Percentiles rank a stretch among this genome's conserved stretches.
Evolutionary conservation across 2,797 vertebrate species (phyloP).

Genomic region (Meriones psammophilus): DNA sequence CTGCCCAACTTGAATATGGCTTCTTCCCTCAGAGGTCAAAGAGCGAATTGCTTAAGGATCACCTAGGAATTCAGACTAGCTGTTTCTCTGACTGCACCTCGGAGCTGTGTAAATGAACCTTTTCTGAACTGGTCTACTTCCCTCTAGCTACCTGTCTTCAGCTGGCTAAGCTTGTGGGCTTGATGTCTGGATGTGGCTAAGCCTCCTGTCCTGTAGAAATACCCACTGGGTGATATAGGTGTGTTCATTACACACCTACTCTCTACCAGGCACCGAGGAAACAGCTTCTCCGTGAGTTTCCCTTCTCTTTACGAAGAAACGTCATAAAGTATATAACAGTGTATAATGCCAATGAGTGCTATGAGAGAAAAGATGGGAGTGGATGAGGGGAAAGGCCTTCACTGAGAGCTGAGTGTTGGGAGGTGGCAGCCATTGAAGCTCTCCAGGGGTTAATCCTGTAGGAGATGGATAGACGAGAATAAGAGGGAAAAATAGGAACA

Average conservation of each 20-base stretch:
- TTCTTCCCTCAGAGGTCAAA: slow-evolving; percentile 41
- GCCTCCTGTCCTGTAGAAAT: background rate
- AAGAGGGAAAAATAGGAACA: too few relatives aligned
- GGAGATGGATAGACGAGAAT: background rate
- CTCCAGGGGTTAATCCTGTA: background rate
- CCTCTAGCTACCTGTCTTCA: slow-evolving; percentile 14
- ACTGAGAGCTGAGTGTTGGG: background rate
- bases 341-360: background rate
- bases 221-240: background rate
- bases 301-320: background rate
- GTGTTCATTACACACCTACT: slow-evolving; percentile 42
- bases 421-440: background rate
- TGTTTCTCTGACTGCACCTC: background rate
- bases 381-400: background rate
- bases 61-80: background rate
- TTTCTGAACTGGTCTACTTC: slow-evolving; percentile 52
- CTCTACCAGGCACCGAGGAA: slow-evolving; percentile 11
- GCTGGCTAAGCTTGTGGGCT: background rate
- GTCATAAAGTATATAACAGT: background rate
- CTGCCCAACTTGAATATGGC: background rate
- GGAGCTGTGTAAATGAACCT: slow-evolving; percentile 2
- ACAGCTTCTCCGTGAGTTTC: background rate
- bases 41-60: background rate
- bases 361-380: slow-evolving; percentile 17
- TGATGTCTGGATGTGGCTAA: background rate